Evolutionary conservation across 2,797 vertebrate genomes (phyloP), one percentile per base, ranked within the genome.

Genomic region (Oreortyx pictus): DNA sequence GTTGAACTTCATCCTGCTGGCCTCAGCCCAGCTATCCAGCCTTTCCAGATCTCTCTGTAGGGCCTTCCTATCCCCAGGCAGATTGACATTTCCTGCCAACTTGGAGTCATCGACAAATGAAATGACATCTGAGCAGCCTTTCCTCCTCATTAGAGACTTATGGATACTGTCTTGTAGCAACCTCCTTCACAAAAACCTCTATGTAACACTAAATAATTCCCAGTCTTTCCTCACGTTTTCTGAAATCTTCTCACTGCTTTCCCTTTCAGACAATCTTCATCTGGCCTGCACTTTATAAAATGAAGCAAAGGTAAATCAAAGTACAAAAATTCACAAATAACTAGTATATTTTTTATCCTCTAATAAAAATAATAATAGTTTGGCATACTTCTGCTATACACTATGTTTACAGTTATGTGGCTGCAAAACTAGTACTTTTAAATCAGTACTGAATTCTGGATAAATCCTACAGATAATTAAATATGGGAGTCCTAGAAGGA

Each of bases 261-360:
- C 20, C 16, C 6, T 70, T 92, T 12, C 35, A 79, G 18, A 19
- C 49, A 10, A 2, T 31, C 7, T 76, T 90, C 25, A 86, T 22
- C 8, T 59, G 31, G 8, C 25, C 16, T 9, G 14, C 0, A 0
- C 1, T 78, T 75, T 18, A 61, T 66, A 29, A 70, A 75, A 72
- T 43, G 12, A 20, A 74, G 18, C 8, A 44, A 6, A 76, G 54
- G 3, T 66, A 76, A 90, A 50, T 49, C 9, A 4, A 82, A 4
- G 3, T 66, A 50, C 6, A 22, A 11, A 86, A 50, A 7, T 73
- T 70, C 12, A 41, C 31, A 18, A 67, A 44, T 15, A 80, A 75
- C 14, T 43, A 43, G 61, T 29, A 3, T 39, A 37, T 35, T 14
- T 37, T 65, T 70, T 84, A 33, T 19, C 3, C 25, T 84, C 9